Conservation (phyloP, 2,113 vertebrate species). For the Panthera leo region DNA sequence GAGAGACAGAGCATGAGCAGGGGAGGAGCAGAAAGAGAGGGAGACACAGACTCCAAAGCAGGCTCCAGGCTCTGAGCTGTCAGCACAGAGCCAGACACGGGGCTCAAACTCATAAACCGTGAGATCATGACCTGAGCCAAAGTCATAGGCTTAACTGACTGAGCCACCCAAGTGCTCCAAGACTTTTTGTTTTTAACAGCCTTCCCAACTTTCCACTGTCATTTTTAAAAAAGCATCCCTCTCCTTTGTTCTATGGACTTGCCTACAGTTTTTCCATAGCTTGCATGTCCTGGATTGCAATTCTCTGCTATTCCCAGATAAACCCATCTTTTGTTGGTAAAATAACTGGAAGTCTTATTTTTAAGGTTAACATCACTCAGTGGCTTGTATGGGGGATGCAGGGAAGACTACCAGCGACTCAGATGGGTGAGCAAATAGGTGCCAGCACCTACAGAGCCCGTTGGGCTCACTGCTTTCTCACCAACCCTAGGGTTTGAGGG, state of each 20-base stretch:
- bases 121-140: too few relatives aligned
- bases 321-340: neutral
- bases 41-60: too few relatives aligned
- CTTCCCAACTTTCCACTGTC: neutral
- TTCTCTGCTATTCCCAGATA: neutral
- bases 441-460: neutral
- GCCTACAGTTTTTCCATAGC: neutral
- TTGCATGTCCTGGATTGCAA: neutral
- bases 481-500: neutral
- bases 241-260: neutral
- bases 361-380: neutral
- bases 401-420: neutral
- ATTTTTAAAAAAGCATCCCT: neutral
- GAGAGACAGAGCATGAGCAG: too few relatives aligned
- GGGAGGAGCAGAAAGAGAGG: too few relatives aligned
- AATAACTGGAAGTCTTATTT: neutral
- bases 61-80: too few relatives aligned
- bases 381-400: neutral
- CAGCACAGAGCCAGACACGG: too few relatives aligned
- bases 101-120: too few relatives aligned
- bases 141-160: too few relatives aligned
- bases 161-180: too few relatives aligned
- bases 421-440: neutral
- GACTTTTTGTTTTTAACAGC: neutral
- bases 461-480: neutral